These are phyloP conservation scores for Spialia ferax DNA, from an alignment of 2,888 invertebrate species.

Conservation along the genomic window DNA sequence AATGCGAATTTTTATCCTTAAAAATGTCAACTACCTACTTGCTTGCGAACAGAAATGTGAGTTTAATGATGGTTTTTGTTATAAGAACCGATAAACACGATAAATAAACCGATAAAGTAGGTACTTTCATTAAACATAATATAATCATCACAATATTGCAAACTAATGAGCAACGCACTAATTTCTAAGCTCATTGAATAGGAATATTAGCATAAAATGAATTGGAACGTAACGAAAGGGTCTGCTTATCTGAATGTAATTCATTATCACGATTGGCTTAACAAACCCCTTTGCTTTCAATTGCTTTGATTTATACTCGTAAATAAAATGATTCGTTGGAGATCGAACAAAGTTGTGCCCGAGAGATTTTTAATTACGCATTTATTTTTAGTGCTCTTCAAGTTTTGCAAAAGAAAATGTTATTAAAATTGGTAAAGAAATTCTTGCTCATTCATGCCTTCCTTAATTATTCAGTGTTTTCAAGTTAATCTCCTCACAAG, in stretches of 20 bases:
- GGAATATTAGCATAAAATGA: slow-evolving; percentile 12
- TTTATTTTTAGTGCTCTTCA: slow-evolving; percentile 7
- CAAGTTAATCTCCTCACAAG: neutral
- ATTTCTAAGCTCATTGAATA: neutral
- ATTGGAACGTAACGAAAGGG: slow-evolving; percentile 10
- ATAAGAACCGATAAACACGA: too few species aligned
- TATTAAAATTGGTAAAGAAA: neutral
- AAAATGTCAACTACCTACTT: neutral
- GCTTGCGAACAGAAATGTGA: neutral
- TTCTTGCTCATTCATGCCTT: slow-evolving; percentile 7
- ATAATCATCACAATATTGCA: neutral
- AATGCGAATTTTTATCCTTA: too few species aligned
- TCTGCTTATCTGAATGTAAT: slow-evolving; percentile 17
- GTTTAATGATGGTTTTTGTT: too few species aligned
- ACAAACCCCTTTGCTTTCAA: slow-evolving; percentile 14
- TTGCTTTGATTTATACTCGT: slow-evolving; percentile 20
- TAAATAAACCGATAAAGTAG: neutral
- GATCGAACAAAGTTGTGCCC: neutral
- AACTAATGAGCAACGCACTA: neutral
- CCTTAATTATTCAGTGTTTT: neutral
- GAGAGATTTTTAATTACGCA: slow-evolving; percentile 17
- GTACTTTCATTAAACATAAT: neutral
- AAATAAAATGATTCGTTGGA: slow-evolving; percentile 17
- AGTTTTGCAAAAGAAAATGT: slow-evolving; percentile 6
- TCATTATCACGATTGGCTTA: slow-evolving; percentile 18